Evolutionary conservation across 2,888 invertebrate genomes (phyloP), one percentile per base, ranked within the genome.

Genomic region (Eristalinus sepulchralis): DNA sequence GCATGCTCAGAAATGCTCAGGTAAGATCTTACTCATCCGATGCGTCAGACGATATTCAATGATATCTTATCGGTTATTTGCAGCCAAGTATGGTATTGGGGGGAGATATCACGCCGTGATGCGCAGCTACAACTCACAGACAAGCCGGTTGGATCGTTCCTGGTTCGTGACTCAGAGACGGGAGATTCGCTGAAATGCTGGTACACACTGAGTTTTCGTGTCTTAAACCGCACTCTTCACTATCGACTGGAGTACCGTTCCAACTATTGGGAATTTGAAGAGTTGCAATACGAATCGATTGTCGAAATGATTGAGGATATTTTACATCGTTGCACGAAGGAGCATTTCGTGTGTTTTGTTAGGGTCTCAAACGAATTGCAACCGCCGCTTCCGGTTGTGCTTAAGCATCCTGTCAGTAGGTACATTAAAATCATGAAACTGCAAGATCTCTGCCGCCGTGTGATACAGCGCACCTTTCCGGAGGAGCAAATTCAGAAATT

Each of bases 11-110:
- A 92, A 89, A 92, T 92, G 92, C 88, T 92, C 66, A 90, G 90
- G 92, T 92, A 89, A 75, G 87, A 67, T 34, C 33, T 70, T 57
- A 76, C 33, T 68, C 47, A 72, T 67, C 20, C 10, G 2, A 59
- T 81, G 80, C 76, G 70, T 84, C 76, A 79, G 13, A 66, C 57
- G 13, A 47, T 13, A 59, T 6, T 47, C 22, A 11, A 34, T 55
- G 22, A 31, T 27, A 22, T 20, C 75, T 81, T 57, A 22, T 57
- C 24, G 47, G 17, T 47, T 17, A 17, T 67, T 63, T 89, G 13
- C 88, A 92, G 92, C 70, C 91, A 94, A 90, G 95, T 95, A 57
- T 97, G 97, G 96, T 97, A 97, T 91, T 97, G 97, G 97, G 97
- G 97, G 17, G 95, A 96, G 70, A 94, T 97, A 88, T 94, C 95